phyloP scores from a whole-genome alignment of 2,113 vertebrate genomes.

The Crotalus viridis region DNA sequence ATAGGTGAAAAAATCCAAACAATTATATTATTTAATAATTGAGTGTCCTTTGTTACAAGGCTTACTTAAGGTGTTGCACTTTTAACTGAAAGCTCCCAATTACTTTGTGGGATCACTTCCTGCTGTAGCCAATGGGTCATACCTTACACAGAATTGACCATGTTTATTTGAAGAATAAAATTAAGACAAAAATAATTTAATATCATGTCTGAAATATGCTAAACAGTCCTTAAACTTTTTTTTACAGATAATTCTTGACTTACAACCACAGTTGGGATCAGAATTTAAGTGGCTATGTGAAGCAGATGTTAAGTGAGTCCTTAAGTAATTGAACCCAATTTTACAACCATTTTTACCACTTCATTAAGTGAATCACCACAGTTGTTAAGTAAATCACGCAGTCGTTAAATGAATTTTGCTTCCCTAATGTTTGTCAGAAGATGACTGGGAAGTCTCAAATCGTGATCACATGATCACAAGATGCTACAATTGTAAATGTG shows the following conservation, averaged over 20 bases:
- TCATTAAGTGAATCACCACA: background rate
- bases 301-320: no score
- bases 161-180: background rate
- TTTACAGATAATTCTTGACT: no score
- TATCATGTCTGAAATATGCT: rapidly evolving
- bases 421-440: background rate
- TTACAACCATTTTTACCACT: background rate
- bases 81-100: conserved; percentile 5
- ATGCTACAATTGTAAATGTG: background rate
- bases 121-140: background rate
- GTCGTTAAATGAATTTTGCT: background rate
- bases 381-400: background rate
- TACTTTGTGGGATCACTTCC: background rate
- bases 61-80: background rate
- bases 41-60: background rate
- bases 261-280: no score
- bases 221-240: background rate
- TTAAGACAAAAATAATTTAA: background rate
- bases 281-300: no score
- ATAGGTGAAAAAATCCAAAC: background rate
- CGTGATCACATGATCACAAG: background rate
- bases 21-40: background rate
- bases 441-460: background rate
- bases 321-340: background rate
- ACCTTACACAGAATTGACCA: background rate